Base-by-base conservation (phyloP, 2,797 vertebrate species). In the Ispidina lecontei region DNA sequence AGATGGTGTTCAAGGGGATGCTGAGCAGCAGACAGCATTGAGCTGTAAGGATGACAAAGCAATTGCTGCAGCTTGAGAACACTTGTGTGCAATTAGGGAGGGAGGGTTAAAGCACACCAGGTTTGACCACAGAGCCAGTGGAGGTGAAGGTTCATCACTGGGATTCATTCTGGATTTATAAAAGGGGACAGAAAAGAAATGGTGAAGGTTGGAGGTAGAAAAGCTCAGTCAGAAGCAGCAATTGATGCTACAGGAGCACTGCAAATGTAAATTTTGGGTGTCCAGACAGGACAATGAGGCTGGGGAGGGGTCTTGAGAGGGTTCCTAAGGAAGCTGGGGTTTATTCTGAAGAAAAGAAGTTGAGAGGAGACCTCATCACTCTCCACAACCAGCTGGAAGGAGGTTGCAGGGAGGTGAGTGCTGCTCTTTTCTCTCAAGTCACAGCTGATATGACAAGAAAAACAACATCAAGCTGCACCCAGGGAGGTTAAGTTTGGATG, bases 51-150 rank as follows among this genome's bases (percentile, higher is more conserved):
- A 25, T 20, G 14, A 46, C 47, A 49, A 26, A 49, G 12, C 31
- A 73, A 55, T 46, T 51, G n/a, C 60, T 75, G 43, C 22, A 65
- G 73, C 59, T n/a, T 64, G 16, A 18, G 22, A 83, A 7, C 1
- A 1, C 4, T 7, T 17, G 16, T 0, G 0, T 49, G 33, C 2
- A 1, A 20, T 4, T 84, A 31, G 68, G 22, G 67, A 84, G 62
- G 47, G 63, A 90, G 19, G 6, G 20, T 64, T 33, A 44, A 28
- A 85, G 15, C 46, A 60, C 35, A 17, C 9, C 31, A 54, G 25
- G 15, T 52, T 72, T n/a, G 47, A 56, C 11, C 39, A 72, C 22
- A 79, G 41, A 59, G 39, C 20, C 44, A 31, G 28, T 20, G 64
- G 46, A 87, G 9, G 22, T 52, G n/a, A 12, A 25, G 4, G 2